Base-by-base conservation (phyloP, 1,140 invertebrate species). In the Maniola jurtina region DNA sequence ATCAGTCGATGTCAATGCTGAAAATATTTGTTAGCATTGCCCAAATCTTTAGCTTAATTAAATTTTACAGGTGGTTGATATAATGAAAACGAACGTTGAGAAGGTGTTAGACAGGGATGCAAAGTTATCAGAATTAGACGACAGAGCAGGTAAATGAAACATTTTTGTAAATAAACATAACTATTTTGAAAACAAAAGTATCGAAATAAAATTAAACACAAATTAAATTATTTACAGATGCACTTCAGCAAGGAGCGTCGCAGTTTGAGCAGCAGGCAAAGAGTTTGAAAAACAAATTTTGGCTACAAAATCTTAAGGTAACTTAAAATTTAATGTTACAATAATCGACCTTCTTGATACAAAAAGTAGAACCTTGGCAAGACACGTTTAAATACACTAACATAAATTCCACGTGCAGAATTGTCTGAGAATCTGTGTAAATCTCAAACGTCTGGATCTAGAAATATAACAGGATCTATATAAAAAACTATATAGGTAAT, bases 181-280 rank as follows among this genome's bases (percentile, higher is more conserved):
- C 50, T n/a, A 15, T 54, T 14, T 9, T 47, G 36, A 8, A 55
- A 10, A 25, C 15, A 3, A 5, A 40, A 9, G 33, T 0, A 48
- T 15, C 1, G 4, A 48, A 48, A 5, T 40, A n/a, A 45, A 13
- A 45, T 11, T 13, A 11, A 13, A 0, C 9, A 45, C 6, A 13
- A 45, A 45, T 13, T 42, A 42, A 13, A 56, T 48, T 58, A 40
- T 62, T 61, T 52, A 25, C 72, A 92, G 97, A 98, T 95, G 97
- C 96, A 68, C 92, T 99, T 57, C 97, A 99, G 84, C 96, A 98
- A 87, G 98, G 98, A 68, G 98, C 98, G 62, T 98, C 98, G 80
- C 98, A 99, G 84, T 99, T 99, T 92, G 98, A 99, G 91, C 97
- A 98, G 77, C 97, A 98, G 88, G 98, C 98, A 76, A 98, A 97